Percentiles rank a stretch among this genome's conserved stretches.
These are phyloP conservation scores for Octonoba sinensis DNA, from an alignment of 2,888 invertebrate genomes.

Conservation along the genomic window DNA sequence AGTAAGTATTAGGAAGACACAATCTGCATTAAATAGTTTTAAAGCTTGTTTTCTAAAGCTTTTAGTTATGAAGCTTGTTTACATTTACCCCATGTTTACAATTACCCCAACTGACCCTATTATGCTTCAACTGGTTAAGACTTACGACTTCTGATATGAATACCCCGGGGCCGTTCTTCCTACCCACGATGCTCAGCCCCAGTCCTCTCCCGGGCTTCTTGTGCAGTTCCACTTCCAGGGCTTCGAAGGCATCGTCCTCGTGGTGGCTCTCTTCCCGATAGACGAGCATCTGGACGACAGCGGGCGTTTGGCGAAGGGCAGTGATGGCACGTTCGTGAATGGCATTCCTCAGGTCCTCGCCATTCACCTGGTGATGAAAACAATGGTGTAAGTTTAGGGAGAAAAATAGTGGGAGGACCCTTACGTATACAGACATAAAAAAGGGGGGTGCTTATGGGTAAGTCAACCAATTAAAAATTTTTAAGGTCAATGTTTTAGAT, in stretches of 20 bases:
- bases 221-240: constrained; percentile 84
- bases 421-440: no score
- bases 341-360: constrained; percentile 66
- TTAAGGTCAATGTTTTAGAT: no score
- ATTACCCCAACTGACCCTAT: no score
- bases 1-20: no score
- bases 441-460: no score
- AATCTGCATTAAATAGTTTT: no score
- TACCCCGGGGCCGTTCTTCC: constrained; percentile 81
- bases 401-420: no score
- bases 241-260: constrained; percentile 79
- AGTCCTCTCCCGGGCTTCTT: constrained; percentile 91
- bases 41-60: no score
- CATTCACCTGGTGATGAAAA: constrained; percentile 63
- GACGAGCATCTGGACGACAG: constrained; percentile 83
- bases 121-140: not conserved
- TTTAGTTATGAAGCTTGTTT: no score
- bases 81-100: no score
- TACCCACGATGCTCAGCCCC: constrained; percentile 87
- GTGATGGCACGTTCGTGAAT: constrained; percentile 79
- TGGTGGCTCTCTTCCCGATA: constrained; percentile 76
- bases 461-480: no score
- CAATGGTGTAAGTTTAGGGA: no score
- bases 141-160: constrained; percentile 93
- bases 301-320: constrained; percentile 85